Evolutionary conservation across 2,888 invertebrate species (phyloP).

Genomic region (Andricus curvator): DNA sequence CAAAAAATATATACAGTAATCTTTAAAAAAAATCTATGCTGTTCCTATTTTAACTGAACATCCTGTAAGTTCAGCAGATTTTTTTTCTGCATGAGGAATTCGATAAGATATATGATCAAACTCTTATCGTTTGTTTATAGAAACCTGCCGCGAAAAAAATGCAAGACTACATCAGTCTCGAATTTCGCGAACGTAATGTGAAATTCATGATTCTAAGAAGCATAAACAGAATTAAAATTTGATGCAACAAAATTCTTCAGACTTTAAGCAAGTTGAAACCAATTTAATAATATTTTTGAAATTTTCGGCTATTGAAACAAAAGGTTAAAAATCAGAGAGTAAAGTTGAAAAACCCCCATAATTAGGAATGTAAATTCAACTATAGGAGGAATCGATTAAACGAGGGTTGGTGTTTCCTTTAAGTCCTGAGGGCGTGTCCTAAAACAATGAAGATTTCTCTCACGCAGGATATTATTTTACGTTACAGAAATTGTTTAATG

Average conservation of each 20-base stretch:
- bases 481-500: not conserved
- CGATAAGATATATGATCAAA: not conserved
- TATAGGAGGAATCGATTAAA: not conserved
- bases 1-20: too few relatives aligned
- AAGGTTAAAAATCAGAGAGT: not conserved
- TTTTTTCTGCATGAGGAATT: not conserved
- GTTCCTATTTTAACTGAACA: too few relatives aligned
- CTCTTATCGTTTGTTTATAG: not conserved
- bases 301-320: not conserved
- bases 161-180: conserved; percentile 18
- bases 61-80: too few relatives aligned
- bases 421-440: not conserved
- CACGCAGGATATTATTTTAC: not conserved
- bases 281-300: not conserved
- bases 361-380: not conserved
- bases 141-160: not conserved
- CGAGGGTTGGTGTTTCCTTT: not conserved
- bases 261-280: not conserved
- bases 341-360: not conserved
- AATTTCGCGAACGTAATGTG: conserved; percentile 29
- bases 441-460: too few relatives aligned
- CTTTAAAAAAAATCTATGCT: too few relatives aligned
- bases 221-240: conserved; percentile 21
- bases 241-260: not conserved
- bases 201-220: conserved; percentile 6